Conservation (phyloP, 2,113 vertebrate species). For the Elgaria multicarinata region DNA sequence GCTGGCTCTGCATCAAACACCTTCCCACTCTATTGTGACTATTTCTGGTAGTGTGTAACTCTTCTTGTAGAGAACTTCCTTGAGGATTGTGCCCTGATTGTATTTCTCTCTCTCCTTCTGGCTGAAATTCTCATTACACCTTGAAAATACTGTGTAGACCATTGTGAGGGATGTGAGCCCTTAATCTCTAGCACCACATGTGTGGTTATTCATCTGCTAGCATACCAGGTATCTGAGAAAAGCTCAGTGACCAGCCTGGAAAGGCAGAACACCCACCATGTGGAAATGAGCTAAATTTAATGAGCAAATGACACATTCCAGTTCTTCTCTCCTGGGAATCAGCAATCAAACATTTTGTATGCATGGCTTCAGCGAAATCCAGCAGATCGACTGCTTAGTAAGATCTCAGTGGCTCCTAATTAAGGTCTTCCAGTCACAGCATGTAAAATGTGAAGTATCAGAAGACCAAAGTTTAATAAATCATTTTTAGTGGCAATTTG, state of each 20-base stretch:
- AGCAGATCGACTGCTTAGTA: constrained; percentile 17
- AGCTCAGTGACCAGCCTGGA: background rate
- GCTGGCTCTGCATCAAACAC: background rate
- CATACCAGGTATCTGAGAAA: constrained; percentile 9
- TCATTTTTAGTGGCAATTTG: constrained; percentile 25
- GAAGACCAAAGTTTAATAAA: constrained; percentile 24
- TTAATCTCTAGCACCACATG: background rate
- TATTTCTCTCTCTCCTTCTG: background rate
- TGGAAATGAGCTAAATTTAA: constrained; percentile 13
- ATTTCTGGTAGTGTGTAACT: background rate
- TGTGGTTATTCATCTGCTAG: background rate
- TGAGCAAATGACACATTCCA: constrained; percentile 17
- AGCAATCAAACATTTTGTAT: constrained; percentile 22
- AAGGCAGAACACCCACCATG: background rate
- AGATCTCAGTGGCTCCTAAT: constrained; percentile 31
- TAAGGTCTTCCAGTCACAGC: constrained; percentile 20
- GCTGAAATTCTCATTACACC: background rate
- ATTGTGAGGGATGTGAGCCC: background rate
- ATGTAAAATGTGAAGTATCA: constrained; percentile 24
- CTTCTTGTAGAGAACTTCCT: background rate
- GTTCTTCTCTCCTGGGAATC: background rate
- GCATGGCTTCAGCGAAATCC: constrained; percentile 13
- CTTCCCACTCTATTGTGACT: background rate
- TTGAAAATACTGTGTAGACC: background rate
- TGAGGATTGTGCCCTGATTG: background rate